phyloP scores from a whole-genome alignment of 1,140 invertebrate genomes.

The Pachyrhynchus sulphureomaculatus region DNA sequence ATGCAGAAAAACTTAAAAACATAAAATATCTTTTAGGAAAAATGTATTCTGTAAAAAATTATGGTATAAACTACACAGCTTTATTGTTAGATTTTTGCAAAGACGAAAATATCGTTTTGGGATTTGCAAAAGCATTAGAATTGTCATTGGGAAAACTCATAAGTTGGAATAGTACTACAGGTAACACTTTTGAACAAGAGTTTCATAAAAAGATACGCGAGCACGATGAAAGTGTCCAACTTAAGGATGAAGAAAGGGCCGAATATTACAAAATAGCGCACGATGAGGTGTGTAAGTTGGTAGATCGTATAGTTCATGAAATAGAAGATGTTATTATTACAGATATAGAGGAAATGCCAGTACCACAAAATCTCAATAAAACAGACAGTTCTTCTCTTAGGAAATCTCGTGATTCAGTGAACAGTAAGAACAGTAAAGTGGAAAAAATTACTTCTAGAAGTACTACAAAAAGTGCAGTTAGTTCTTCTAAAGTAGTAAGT shows the following conservation, averaged over 20 bases:
- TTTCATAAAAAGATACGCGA: constrained; percentile 7
- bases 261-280: constrained; percentile 23
- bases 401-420: neutral
- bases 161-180: constrained; percentile 51
- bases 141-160: constrained; percentile 57
- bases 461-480: neutral
- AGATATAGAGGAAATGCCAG: constrained; percentile 2
- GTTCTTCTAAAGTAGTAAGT: neutral
- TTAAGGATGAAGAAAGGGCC: constrained; percentile 5
- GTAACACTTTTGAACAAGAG: constrained; percentile 5
- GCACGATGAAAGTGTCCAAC: constrained; percentile 1
- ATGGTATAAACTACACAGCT: constrained; percentile 59
- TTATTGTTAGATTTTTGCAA: constrained; percentile 63
- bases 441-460: neutral
- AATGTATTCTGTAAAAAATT: constrained; percentile 54
- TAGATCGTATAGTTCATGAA: constrained; percentile 16
- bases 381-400: no score
- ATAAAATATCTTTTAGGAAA: constrained; percentile 56
- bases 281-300: constrained; percentile 25
- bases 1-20: constrained; percentile 41
- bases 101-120: constrained; percentile 54
- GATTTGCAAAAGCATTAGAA: constrained; percentile 58
- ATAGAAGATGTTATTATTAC: constrained; percentile 4
- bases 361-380: neutral
- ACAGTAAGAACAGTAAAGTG: neutral